phyloP scores from a whole-genome alignment of 2,113 vertebrate species.

The Trochalopteron elliotii region DNA sequence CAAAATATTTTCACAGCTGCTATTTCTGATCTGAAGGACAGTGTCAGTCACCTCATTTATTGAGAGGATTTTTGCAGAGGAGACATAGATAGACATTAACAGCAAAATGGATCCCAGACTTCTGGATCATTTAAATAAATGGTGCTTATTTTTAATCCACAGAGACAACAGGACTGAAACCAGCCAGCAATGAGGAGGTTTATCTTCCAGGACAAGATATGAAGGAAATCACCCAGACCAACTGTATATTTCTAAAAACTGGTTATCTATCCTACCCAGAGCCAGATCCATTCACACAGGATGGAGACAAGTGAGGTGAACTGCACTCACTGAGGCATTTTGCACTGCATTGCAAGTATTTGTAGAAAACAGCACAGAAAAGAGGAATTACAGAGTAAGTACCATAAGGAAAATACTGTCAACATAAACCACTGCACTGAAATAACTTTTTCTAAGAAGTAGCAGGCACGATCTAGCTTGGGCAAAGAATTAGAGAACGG shows the following conservation, averaged over 20 bases:
- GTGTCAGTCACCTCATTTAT: background rate
- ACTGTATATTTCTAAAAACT: background rate
- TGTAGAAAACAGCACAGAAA: background rate
- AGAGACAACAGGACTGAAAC: background rate
- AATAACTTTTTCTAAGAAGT: background rate
- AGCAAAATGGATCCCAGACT: background rate
- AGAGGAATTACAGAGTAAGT: background rate
- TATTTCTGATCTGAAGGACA: background rate
- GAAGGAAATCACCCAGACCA: background rate
- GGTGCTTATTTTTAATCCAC: background rate
- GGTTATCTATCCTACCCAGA: background rate
- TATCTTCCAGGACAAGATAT: background rate
- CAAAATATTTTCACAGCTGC: background rate
- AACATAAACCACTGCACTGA: background rate
- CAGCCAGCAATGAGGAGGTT: background rate
- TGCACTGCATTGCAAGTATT: background rate
- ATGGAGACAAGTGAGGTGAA: background rate
- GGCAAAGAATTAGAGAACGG: background rate
- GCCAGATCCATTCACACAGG: background rate
- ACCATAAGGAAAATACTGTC: background rate
- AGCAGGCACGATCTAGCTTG: background rate
- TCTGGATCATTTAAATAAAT: background rate
- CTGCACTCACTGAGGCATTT: fast-evolving
- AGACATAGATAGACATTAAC: background rate
- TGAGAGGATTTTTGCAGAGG: background rate